A percentile compares a stretch with the other conserved stretches of the same genome.
Conservation (phyloP, 1,140 invertebrate species). For the Drosophila teissieri region DNA sequence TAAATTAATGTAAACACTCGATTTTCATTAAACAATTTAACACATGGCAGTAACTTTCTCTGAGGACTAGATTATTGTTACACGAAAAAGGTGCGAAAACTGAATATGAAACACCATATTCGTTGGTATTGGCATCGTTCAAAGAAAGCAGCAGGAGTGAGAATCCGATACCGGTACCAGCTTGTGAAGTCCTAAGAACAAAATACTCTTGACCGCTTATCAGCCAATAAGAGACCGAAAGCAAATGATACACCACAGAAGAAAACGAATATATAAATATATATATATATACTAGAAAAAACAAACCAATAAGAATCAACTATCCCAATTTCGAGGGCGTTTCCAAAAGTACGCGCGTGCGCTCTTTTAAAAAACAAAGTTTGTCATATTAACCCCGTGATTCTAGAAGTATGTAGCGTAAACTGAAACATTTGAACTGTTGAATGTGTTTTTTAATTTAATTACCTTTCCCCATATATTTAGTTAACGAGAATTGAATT, state of each 20-base stretch:
- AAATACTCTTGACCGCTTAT: not conserved
- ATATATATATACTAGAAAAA: slow-evolving; percentile 1
- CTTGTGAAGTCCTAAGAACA: not conserved
- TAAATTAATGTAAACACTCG: not conserved
- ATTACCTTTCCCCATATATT: slow-evolving; percentile 59
- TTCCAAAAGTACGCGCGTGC: not conserved
- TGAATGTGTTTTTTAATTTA: slow-evolving; percentile 74
- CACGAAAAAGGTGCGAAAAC: slow-evolving; percentile 53
- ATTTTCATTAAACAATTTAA: not conserved
- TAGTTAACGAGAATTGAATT: slow-evolving; percentile 53
- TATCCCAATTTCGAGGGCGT: not conserved
- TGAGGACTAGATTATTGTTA: slow-evolving; percentile 40
- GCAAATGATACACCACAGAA: slow-evolving; percentile 1
- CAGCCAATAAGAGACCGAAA: slow-evolving; percentile 5
- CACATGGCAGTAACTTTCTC: not conserved
- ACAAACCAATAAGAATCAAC: not conserved
- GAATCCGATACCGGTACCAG: slow-evolving; percentile 1
- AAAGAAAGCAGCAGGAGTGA: not conserved
- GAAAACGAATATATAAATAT: not conserved
- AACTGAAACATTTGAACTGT: slow-evolving; percentile 65
- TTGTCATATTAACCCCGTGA: not conserved
- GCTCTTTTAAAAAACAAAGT: not conserved
- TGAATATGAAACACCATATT: slow-evolving; percentile 49
- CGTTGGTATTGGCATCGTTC: slow-evolving; percentile 21
- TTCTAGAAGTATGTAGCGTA: slow-evolving; percentile 29